Conservation (phyloP, 2,888 invertebrate genomes). For the Pristionchus exspectatus region DNA sequence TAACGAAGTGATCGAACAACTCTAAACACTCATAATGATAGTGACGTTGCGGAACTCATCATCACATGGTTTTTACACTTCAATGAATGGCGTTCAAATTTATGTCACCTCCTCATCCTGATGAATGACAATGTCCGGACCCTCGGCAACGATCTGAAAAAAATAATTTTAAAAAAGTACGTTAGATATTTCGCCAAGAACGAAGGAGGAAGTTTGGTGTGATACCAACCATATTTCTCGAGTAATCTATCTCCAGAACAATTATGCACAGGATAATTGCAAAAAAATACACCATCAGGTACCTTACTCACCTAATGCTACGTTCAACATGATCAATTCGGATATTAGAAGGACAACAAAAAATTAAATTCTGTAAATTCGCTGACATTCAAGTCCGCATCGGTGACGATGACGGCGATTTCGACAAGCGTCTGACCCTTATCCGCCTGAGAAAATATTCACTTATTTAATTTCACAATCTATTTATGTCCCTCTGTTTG, state of each 20-base stretch:
- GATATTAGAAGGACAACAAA: too few relatives aligned
- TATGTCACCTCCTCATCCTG: constrained; percentile 84
- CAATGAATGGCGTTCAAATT: too few relatives aligned
- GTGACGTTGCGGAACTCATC: too few relatives aligned
- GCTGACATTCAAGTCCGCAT: constrained; percentile 80
- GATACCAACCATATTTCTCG: not conserved
- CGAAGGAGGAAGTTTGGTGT: not conserved
- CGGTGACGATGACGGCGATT: constrained; percentile 91
- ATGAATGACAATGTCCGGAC: constrained; percentile 87
- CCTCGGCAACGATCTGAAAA: constrained; percentile 63
- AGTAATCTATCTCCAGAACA: not conserved
- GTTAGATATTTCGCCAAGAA: not conserved
- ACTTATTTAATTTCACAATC: not conserved
- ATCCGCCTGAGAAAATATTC: constrained; percentile 72
- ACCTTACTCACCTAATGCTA: too few relatives aligned
- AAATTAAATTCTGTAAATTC: not conserved
- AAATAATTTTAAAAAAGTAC: not conserved
- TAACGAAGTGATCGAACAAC: too few relatives aligned
- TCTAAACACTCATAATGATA: too few relatives aligned
- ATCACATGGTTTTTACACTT: too few relatives aligned
- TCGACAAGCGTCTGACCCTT: constrained; percentile 88
- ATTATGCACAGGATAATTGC: too few relatives aligned
- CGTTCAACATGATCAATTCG: too few relatives aligned
- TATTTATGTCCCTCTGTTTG: too few relatives aligned
- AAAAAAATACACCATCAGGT: too few relatives aligned